Evolutionary conservation across 2,797 vertebrate genomes (phyloP).

Genomic region (Hyperoplus immaculatus): DNA sequence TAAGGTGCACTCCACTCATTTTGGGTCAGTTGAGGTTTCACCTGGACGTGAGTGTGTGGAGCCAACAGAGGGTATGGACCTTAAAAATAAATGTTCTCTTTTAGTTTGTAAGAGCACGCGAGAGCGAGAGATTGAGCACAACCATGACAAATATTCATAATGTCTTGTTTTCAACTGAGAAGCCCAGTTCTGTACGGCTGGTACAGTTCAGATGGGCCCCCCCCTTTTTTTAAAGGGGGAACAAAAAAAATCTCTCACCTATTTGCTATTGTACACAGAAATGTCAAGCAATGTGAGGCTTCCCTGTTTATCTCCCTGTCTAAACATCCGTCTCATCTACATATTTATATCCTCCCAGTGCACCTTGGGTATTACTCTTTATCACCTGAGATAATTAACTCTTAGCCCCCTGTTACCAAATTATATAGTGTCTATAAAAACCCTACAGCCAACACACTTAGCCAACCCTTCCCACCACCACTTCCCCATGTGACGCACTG

Average conservation of each 20-base stretch:
- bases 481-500: slow-evolving; percentile 50
- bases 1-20: slow-evolving; percentile 58
- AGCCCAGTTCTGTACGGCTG: too few species aligned
- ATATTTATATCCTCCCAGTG: slow-evolving; percentile 72
- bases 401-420: slow-evolving; percentile 75
- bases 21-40: slow-evolving; percentile 75
- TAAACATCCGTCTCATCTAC: slow-evolving; percentile 73
- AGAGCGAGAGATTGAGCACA: slow-evolving; percentile 2
- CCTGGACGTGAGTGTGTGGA: slow-evolving; percentile 55
- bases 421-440: slow-evolving; percentile 79
- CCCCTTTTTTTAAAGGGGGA: not conserved
- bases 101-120: slow-evolving; percentile 28
- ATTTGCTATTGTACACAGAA: slow-evolving; percentile 23
- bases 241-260: not conserved
- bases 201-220: too few species aligned
- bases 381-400: slow-evolving; percentile 78
- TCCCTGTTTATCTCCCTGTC: slow-evolving; percentile 60
- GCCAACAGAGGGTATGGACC: slow-evolving; percentile 65
- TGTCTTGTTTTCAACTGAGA: not conserved
- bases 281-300: slow-evolving; percentile 20
- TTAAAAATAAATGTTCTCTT: slow-evolving; percentile 43
- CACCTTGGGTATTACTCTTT: slow-evolving; percentile 79
- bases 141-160: not conserved
- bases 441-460: slow-evolving; percentile 62
- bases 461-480: slow-evolving; percentile 2